Conservation (phyloP, 2,888 invertebrate genomes). For the Oscheius sp. region DNA sequence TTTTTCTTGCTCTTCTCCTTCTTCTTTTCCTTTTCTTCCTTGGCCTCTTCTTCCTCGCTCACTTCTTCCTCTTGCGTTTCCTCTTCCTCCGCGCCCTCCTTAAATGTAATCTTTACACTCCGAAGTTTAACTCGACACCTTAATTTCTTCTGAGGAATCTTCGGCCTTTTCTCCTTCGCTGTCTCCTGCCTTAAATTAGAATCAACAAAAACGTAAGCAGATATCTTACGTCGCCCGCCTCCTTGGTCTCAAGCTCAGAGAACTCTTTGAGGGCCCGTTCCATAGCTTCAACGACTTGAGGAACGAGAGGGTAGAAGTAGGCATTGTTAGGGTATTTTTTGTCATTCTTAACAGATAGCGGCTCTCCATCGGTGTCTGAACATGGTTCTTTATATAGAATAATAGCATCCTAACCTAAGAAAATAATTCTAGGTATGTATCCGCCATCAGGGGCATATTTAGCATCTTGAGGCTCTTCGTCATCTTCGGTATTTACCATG, state of each 20-base stretch:
- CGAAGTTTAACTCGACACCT: no score
- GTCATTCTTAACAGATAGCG: slow-evolving; percentile 73
- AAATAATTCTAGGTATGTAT: slow-evolving; percentile 75
- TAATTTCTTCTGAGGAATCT: slow-evolving; percentile 5
- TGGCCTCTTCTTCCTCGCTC: slow-evolving; percentile 41
- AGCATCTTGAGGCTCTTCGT: slow-evolving; percentile 75
- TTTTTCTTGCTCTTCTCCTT: slow-evolving; percentile 48
- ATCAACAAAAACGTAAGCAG: slow-evolving; percentile 1
- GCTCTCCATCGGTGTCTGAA: slow-evolving; percentile 73
- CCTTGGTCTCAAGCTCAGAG: slow-evolving; percentile 22
- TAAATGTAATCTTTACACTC: not conserved
- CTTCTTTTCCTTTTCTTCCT: slow-evolving; percentile 42
- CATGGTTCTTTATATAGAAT: slow-evolving; percentile 23
- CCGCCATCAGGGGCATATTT: slow-evolving; percentile 75
- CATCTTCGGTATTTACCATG: slow-evolving; percentile 75
- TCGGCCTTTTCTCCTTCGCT: slow-evolving; percentile 14
- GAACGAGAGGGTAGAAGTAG: slow-evolving; percentile 69
- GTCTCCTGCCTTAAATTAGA: not conserved
- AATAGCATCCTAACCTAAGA: slow-evolving; percentile 68
- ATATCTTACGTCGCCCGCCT: not conserved
- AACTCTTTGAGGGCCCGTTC: slow-evolving; percentile 57
- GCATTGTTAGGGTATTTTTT: slow-evolving; percentile 69
- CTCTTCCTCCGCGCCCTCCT: slow-evolving; percentile 20
- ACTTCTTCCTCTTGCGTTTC: slow-evolving; percentile 43
- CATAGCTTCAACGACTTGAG: slow-evolving; percentile 63